A percentile compares a stretch with the other conserved stretches of the same genome.
phyloP scores from a whole-genome alignment of 2,113 vertebrate species.

The Oryzias melastigma region DNA sequence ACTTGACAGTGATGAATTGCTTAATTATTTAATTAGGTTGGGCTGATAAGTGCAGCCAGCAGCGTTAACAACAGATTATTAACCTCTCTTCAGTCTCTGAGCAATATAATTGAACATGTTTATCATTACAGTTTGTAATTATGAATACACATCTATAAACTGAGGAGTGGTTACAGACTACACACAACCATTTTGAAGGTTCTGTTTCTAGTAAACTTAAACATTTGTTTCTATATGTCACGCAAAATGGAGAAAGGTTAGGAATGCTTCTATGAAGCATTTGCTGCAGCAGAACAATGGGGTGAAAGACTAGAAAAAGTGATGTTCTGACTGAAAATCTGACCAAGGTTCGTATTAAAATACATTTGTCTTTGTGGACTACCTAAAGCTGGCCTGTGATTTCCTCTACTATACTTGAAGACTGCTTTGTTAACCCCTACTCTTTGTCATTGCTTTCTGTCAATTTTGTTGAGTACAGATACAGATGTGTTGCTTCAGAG shows the following conservation, averaged over 20 bases:
- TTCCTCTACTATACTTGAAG: not conserved
- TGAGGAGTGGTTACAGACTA: not conserved
- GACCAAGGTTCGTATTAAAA: not conserved
- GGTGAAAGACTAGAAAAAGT: too few relatives aligned
- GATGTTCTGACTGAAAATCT: not conserved
- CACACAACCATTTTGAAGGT: too few relatives aligned
- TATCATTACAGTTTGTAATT: not conserved
- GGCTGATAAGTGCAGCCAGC: constrained; percentile 25
- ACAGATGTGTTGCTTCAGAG: too few relatives aligned
- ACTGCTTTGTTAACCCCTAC: constrained; percentile 1
- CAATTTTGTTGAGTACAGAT: too few relatives aligned
- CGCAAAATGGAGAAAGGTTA: too few relatives aligned
- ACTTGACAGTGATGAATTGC: constrained; percentile 52
- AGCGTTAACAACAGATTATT: constrained; percentile 32
- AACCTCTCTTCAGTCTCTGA: constrained; percentile 25
- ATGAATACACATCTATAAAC: not conserved
- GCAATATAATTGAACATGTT: not conserved
- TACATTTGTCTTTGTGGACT: not conserved
- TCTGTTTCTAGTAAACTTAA: too few relatives aligned
- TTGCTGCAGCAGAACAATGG: too few relatives aligned
- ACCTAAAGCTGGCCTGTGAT: not conserved
- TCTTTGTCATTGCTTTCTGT: too few relatives aligned
- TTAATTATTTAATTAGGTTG: constrained; percentile 49
- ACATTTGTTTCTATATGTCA: too few relatives aligned
- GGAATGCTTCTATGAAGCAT: too few relatives aligned